Evolutionary conservation across 2,113 vertebrate genomes (phyloP), one percentile per base, ranked within the genome.

Genomic region (Narcine bancroftii): DNA sequence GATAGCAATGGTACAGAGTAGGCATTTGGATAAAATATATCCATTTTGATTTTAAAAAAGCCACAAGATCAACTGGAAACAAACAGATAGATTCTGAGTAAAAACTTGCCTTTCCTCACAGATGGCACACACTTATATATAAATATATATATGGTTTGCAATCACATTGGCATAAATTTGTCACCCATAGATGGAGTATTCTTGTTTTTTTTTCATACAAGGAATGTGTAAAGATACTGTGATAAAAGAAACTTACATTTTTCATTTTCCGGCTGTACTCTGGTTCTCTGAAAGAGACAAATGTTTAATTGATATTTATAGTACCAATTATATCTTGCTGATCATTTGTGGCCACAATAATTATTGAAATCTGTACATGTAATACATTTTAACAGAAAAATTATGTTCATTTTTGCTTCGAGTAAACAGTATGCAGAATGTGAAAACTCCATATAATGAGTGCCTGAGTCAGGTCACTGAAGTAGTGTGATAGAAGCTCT

Each of bases 251-350:
- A 99, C 98, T 99, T 97, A 99, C 98, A 96, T 99, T 98, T 96
- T 97, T 98, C 93, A 99, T 96, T 94, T 98, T 99, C 94, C 97
- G 96, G 94, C 95, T 97, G 94, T 92, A 97, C 95, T 99, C 98
- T 91, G 93, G 93, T 93, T 95, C 96, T 96, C 98, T 99, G 96
- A 94, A 71, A 66, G 19, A 92, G 53, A 91, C 69, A 92, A 63
- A 92, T 6, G 63, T 92, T 77, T 15, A 92, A 7, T 92, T 50
- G 60, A 92, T 39, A 77, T 7, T 24, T 63, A 24, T 3, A 56
- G 60, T 24, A 10, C 26, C 56, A 56, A 9, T 47, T 33, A 2
- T 4, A 21, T 45, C 85, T 60, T 42, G 63, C 24, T 39, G 42
- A 42, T 65, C 17, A 65, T 26, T 65, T 39, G 85, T 65, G 21